phyloP scores from a whole-genome alignment of 2,888 invertebrate species.

The Steromphala cineraria region DNA sequence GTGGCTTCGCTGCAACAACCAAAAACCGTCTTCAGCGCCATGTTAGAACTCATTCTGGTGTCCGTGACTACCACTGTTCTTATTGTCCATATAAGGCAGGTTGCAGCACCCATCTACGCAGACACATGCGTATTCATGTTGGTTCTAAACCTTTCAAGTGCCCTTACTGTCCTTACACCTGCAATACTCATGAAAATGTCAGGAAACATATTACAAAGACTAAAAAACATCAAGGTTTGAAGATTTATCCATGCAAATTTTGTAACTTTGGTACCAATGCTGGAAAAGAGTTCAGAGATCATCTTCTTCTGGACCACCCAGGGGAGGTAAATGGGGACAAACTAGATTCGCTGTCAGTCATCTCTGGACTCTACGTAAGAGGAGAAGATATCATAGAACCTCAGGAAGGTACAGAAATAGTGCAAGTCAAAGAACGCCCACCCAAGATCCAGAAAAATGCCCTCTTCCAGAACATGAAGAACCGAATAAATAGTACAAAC shows the following conservation, averaged over 20 bases:
- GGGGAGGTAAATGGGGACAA: slow-evolving; percentile 49
- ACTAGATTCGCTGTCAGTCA: slow-evolving; percentile 55
- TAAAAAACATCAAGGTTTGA: slow-evolving; percentile 85
- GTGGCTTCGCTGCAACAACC: slow-evolving; percentile 82
- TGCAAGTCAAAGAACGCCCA: slow-evolving; percentile 58
- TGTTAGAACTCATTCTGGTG: slow-evolving; percentile 70
- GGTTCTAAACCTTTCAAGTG: slow-evolving; percentile 75
- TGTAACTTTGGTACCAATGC: slow-evolving; percentile 83
- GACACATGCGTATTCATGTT: slow-evolving; percentile 75
- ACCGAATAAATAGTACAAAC: not conserved
- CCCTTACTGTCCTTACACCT: slow-evolving; percentile 82
- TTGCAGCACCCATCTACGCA: slow-evolving; percentile 68
- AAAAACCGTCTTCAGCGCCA: slow-evolving; percentile 71
- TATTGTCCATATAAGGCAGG: slow-evolving; percentile 74
- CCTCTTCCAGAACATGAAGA: slow-evolving; percentile 23
- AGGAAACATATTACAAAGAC: slow-evolving; percentile 90
- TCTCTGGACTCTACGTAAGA: slow-evolving; percentile 63
- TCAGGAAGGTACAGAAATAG: slow-evolving; percentile 61
- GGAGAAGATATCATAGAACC: slow-evolving; percentile 59
- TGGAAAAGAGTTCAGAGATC: slow-evolving; percentile 82
- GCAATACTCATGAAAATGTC: slow-evolving; percentile 85
- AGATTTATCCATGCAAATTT: slow-evolving; percentile 85
- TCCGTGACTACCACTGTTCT: slow-evolving; percentile 71
- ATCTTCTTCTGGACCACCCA: slow-evolving; percentile 80
- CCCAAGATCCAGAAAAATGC: slow-evolving; percentile 17